Evolutionary conservation across 2,888 invertebrate species (phyloP), one percentile per base, ranked within the genome.

Genomic region (Lamellibrachia satsuma): DNA sequence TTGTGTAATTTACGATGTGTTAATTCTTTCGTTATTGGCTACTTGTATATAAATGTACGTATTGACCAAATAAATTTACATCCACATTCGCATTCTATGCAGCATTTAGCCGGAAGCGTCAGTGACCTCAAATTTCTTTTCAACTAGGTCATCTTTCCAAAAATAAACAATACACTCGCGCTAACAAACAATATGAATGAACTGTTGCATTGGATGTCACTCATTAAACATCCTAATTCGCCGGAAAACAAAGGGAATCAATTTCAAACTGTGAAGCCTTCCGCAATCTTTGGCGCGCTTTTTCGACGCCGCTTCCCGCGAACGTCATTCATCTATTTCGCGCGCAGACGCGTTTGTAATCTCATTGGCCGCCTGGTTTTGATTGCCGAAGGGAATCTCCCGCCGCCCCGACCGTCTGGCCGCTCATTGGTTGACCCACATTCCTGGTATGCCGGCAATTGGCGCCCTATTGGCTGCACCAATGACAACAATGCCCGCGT

Each of bases 301-400:
- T 75, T 75, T n/a, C 15, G 75, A 75, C 75, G n/a, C 75, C 75
- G 75, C 75, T 75, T 75, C 75, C 75, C 75, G 75, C 75, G 75
- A 6, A 75, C 75, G 75, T 75, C 75, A 75, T 75, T 75, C 75
- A 75, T 75, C 22, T 75, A 75, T 75, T 75, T 75, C 75, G 75
- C 75, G 75, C 75, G 75, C n/a, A 75, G 75, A 75, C 75, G 75
- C 75, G 75, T 75, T 75, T 75, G 75, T 75, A 75, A 75, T 75
- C 75, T 75, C 75, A 75, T 75, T 75, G 75, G 75, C 15, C 75
- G 75, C 15, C 75, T 75, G 75, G 75, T 75, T 75, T 75, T 75
- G 75, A 75, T 75, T 75, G 75, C 22, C 75, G 15, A 15, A 22
- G 75, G 75, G 75, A 75, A 75, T 75, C 75, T 75, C 75, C 75